Conservation (phyloP, 2,888 invertebrate species). For the Podotricha telesiphe region DNA sequence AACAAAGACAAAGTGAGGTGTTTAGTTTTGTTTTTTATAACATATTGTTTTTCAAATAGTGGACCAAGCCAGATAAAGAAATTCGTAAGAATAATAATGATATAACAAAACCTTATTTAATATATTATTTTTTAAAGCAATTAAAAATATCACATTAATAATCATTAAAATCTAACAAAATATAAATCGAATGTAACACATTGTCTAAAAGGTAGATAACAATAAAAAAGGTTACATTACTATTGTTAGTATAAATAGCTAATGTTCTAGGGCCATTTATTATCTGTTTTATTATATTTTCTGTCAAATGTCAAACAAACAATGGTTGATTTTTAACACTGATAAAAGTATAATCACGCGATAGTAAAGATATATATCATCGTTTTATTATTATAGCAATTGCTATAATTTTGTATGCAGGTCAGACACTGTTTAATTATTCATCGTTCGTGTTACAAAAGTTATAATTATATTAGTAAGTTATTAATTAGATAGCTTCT, state of each 20-base stretch:
- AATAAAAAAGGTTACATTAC: constrained; percentile 26
- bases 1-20: too few species aligned
- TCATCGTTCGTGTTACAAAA: constrained; percentile 47
- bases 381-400: constrained; percentile 45
- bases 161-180: not conserved
- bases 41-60: too few species aligned
- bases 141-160: not conserved
- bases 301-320: constrained; percentile 50
- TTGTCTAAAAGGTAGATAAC: constrained; percentile 31
- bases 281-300: constrained; percentile 39
- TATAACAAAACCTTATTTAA: too few species aligned
- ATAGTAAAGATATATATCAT: constrained; percentile 47
- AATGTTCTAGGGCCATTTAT: constrained; percentile 31
- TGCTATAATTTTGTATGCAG: constrained; percentile 49
- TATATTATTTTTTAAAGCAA: not conserved
- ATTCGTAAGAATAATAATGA: too few species aligned
- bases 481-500: constrained; percentile 9
- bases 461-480: constrained; percentile 21
- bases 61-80: too few species aligned
- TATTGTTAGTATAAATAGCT: constrained; percentile 33
- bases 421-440: constrained; percentile 48
- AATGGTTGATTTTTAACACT: constrained; percentile 48
- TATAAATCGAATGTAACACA: not conserved
- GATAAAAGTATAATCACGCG: constrained; percentile 55
- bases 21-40: too few species aligned